A percentile compares a stretch with the other conserved stretches of the same genome.
These are phyloP conservation scores for Tinea semifulvella DNA, from an alignment of 2,888 invertebrate genomes.

Conservation along the genomic window DNA sequence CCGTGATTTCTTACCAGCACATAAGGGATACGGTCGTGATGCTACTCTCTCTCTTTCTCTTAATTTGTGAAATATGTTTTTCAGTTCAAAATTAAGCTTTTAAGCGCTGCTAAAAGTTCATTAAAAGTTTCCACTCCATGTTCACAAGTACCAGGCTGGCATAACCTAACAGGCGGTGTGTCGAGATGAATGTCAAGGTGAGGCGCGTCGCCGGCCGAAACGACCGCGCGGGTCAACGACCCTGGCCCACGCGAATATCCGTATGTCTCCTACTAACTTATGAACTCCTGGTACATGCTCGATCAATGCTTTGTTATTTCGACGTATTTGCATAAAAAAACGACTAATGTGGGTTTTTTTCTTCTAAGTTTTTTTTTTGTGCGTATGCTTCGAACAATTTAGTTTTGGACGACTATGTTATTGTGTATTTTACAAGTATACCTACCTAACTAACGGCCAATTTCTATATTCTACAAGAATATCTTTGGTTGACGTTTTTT, in stretches of 20 bases:
- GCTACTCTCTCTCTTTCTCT: no score
- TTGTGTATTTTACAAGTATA: no score
- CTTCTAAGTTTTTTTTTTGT: no score
- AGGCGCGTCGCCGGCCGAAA: constrained; percentile 62
- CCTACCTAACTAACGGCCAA: no score
- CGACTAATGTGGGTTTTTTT: no score
- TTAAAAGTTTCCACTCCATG: constrained; percentile 10
- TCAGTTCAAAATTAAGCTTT: constrained; percentile 10
- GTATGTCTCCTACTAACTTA: constrained; percentile 1
- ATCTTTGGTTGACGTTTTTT: no score
- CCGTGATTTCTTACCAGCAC: no score
- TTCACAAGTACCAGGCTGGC: constrained; percentile 15
- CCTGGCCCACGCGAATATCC: constrained; percentile 55
- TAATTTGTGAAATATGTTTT: constrained; percentile 11
- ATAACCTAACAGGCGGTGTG: constrained; percentile 14
- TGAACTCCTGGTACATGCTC: constrained; percentile 1
- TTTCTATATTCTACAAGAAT: no score
- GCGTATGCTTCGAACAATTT: no score
- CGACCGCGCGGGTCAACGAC: constrained; percentile 59
- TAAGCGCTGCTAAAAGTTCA: constrained; percentile 10
- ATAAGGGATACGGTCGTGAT: no score
- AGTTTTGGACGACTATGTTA: no score
- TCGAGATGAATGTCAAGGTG: constrained; percentile 66
- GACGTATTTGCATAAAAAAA: no score
- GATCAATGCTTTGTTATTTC: neutral